These are phyloP conservation scores for Poicephalus meyeri DNA, from an alignment of 2,113 vertebrate species.

Conservation along the genomic window DNA sequence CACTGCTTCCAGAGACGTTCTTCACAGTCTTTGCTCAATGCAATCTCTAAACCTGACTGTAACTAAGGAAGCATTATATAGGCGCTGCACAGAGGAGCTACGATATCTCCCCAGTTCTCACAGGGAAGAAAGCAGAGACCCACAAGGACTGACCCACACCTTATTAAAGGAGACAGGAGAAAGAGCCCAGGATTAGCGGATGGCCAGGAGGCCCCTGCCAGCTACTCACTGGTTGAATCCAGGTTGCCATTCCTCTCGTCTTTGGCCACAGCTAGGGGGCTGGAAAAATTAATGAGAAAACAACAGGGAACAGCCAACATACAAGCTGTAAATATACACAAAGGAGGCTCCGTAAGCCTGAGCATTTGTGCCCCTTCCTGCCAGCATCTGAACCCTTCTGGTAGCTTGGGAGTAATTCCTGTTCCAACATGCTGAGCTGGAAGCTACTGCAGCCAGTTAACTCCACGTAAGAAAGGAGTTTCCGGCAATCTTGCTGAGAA, in stretches of 20 bases:
- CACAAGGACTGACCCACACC: conserved; percentile 36
- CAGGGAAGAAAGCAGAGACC: not conserved
- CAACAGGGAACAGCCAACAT: not conserved
- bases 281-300: conserved; percentile 59
- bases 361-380: conserved; percentile 34
- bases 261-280: not conserved
- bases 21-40: accelerated
- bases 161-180: not conserved
- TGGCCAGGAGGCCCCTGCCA: not conserved
- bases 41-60: not conserved
- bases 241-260: not conserved
- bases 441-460: conserved; percentile 35
- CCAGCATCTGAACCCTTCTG: not conserved
- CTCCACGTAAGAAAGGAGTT: not conserved
- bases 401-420: conserved; percentile 25
- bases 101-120: conserved; percentile 19
- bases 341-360: not conserved
- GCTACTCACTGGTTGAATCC: not conserved
- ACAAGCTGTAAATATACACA: not conserved
- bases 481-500: conserved; percentile 52
- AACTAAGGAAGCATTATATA: not conserved
- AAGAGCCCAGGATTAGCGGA: not conserved
- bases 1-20: accelerated
- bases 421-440: conserved; percentile 53
- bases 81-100: not conserved